phyloP scores from a whole-genome alignment of 1,140 invertebrate species.

The Drosophila sp. region DNA sequence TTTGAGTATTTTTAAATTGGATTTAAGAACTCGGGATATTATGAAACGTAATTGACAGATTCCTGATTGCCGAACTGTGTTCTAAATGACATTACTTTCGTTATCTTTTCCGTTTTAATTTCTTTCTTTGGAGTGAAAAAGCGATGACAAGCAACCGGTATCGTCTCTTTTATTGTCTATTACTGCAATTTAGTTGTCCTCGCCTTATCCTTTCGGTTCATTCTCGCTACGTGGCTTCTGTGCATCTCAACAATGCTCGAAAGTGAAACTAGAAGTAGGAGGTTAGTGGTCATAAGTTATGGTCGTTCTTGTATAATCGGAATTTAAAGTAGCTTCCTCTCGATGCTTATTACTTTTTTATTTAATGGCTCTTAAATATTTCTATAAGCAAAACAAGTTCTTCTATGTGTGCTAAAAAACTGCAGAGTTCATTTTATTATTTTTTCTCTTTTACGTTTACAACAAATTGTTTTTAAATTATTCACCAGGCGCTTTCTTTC shows the following conservation, averaged over 20 bases:
- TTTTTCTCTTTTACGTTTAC: slow-evolving; percentile 11
- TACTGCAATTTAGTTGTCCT: slow-evolving; percentile 1
- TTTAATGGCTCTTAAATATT: neutral
- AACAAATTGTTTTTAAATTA: slow-evolving; percentile 31
- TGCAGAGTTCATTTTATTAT: slow-evolving; percentile 8
- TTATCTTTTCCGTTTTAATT: neutral
- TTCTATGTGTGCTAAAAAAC: slow-evolving; percentile 2
- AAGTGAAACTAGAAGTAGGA: neutral
- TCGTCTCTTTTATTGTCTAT: neutral
- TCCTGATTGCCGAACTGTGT: slow-evolving; percentile 21
- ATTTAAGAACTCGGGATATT: slow-evolving; percentile 9
- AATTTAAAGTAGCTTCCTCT: neutral
- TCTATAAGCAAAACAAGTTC: neutral
- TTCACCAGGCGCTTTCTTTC: slow-evolving; percentile 6
- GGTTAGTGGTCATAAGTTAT: slow-evolving; percentile 2
- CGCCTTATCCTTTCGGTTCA: neutral
- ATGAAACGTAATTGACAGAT: slow-evolving; percentile 12
- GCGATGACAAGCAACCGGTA: slow-evolving; percentile 2
- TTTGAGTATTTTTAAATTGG: neutral
- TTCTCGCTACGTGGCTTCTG: neutral
- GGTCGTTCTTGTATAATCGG: slow-evolving; percentile 1
- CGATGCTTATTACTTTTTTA: neutral
- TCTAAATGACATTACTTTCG: slow-evolving; percentile 9
- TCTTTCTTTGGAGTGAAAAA: neutral
- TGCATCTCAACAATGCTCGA: neutral